A percentile compares a stretch with the other conserved stretches of the same genome.
Conservation (phyloP, 2,113 vertebrate species). For the Pseudolaguvia tuberculata region DNA sequence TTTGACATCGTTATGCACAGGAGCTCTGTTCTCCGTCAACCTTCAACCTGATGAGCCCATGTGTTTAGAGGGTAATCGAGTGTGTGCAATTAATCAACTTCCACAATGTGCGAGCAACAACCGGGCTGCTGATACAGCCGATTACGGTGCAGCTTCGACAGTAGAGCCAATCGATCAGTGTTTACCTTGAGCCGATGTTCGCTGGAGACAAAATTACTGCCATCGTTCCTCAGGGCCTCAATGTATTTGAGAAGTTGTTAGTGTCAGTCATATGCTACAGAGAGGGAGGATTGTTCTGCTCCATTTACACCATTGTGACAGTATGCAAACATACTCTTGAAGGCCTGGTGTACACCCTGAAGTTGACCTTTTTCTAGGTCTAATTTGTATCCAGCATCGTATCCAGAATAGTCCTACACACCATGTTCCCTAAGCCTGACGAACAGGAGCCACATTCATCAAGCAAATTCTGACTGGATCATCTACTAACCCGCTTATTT, state of each 20-base stretch:
- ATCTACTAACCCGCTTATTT: no score
- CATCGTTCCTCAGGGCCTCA: constrained; percentile 11
- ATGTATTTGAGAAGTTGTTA: constrained; percentile 32
- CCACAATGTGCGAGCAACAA: constrained; percentile 8
- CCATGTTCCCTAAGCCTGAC: background rate
- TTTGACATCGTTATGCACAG: constrained; percentile 56
- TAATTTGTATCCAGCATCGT: constrained; percentile 11
- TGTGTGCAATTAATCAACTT: constrained; percentile 62
- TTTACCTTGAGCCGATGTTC: constrained; percentile 43
- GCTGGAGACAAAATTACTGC: constrained; percentile 18
- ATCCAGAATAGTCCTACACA: background rate
- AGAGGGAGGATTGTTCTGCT: constrained; percentile 20
- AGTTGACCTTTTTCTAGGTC: constrained; percentile 13
- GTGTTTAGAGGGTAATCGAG: constrained; percentile 62
- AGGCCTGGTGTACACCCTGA: constrained; percentile 3
- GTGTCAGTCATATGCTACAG: constrained; percentile 29
- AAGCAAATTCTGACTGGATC: background rate
- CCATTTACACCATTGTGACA: constrained; percentile 24
- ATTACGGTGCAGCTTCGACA: constrained; percentile 20
- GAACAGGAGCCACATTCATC: background rate
- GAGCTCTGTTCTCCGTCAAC: constrained; percentile 62
- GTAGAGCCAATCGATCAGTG: constrained; percentile 37
- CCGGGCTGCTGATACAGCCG: constrained; percentile 39
- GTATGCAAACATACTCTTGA: constrained; percentile 7
- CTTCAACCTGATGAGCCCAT: constrained; percentile 67